Base-by-base conservation (phyloP, 2,888 invertebrate genomes). In the Iphiclides podalirius region DNA sequence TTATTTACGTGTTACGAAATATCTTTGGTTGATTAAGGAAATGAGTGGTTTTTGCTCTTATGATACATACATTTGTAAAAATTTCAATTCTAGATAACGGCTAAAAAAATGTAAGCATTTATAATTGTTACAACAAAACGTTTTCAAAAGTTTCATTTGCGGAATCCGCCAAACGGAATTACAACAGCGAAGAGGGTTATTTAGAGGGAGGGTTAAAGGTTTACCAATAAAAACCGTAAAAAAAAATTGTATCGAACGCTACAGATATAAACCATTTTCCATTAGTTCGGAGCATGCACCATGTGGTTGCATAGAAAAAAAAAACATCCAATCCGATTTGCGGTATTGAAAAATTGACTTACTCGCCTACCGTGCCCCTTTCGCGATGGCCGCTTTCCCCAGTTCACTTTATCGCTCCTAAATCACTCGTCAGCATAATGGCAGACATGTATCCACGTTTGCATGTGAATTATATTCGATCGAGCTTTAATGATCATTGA, bases 281-380 rank as follows among this genome's bases (percentile, higher is more conserved):
- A 42, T 42, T 37, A 17, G 31, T 48, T 20, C 28, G 13, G 35
- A 20, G 28, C 26, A 28, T 36, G 41, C 52, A 54, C 55, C 52
- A 54, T 53, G 53, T 52, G 56, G 54, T 55, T 52, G 40, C 43
- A 53, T 53, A 51, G 33, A 48, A 50, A 52, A 52, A 48, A 51
- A 52, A 52, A 48, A 51, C 42, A 42, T 42, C 42, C 42, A 48
- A 48, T 48, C 42, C 42, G 42, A 37, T 31, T 33, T 14, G 33
- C 20, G 42, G 48, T 42, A 42, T 42, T 42, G 42, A 48, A 42
- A 42, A 42, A 48, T 48, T 42, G 28, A 48, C 48, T 42, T 37
- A 41, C 40, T 16, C 17, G 26, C 36, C 36, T 28, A 26, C 28
- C 41, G 11, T 28, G 14, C 16, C 36, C 26, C 42, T 41, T 41